Percentiles rank a stretch among this genome's conserved stretches.
These are phyloP conservation scores for Cephalotes varians DNA, from an alignment of 2,888 invertebrate genomes.

Conservation along the genomic window DNA sequence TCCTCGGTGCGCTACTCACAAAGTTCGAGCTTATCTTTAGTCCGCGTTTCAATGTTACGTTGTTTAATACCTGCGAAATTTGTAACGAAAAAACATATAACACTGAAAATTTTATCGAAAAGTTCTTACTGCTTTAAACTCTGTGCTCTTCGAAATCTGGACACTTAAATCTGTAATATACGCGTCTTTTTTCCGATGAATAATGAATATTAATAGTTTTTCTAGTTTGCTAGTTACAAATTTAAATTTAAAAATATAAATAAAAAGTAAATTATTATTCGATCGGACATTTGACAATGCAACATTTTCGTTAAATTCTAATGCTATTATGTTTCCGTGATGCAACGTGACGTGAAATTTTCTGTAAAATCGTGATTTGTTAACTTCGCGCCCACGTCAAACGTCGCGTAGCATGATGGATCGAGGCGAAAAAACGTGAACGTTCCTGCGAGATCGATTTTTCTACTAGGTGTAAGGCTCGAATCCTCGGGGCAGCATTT, in stretches of 20 bases:
- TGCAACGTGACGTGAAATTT: neutral
- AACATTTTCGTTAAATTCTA: neutral
- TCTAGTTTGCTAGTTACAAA: neutral
- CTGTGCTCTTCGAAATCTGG: neutral
- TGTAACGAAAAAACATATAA: neutral
- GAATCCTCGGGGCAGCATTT: constrained; percentile 59
- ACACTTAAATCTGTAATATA: neutral
- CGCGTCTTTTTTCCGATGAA: neutral
- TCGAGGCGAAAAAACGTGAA: constrained; percentile 57
- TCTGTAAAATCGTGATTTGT: constrained; percentile 62
- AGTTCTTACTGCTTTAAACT: neutral
- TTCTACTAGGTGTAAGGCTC: constrained; percentile 62
- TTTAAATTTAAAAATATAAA: neutral
- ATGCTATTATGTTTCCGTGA: neutral
- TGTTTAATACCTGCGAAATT: neutral
- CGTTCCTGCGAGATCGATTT: constrained; percentile 63
- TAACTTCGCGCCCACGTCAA: constrained; percentile 59
- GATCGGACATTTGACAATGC: neutral
- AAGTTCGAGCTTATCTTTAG: constrained; percentile 29
- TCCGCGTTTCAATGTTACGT: neutral
- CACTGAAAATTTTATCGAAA: neutral
- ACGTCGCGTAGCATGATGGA: constrained; percentile 68
- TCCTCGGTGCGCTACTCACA: constrained; percentile 51
- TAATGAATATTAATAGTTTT: neutral
- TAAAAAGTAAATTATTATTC: neutral